These are phyloP conservation scores for Rhyacophila evoluta DNA, from an alignment of 2,888 invertebrate genomes.

Conservation along the genomic window DNA sequence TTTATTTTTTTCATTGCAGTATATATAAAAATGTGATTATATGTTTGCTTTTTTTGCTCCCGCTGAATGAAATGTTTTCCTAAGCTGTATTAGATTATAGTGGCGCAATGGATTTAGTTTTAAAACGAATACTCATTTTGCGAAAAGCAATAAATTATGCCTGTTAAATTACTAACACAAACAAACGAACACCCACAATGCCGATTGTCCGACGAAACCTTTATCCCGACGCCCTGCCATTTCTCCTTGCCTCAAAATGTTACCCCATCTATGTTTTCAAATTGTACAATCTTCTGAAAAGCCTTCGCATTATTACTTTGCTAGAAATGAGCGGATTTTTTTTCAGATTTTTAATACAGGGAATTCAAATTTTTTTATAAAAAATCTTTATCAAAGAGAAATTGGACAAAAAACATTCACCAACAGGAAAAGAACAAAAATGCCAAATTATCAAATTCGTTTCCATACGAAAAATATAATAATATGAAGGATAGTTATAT, in stretches of 20 bases:
- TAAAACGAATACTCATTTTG: background rate
- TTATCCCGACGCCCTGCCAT: background rate
- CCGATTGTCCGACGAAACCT: conserved; percentile 40
- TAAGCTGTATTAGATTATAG: no score
- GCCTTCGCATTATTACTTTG: background rate
- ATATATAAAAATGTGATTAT: no score
- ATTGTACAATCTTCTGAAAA: conserved; percentile 1
- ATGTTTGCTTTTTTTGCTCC: no score
- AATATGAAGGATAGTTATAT: no score
- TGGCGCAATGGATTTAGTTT: background rate
- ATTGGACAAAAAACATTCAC: no score
- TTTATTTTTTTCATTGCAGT: no score
- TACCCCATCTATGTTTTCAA: conserved; percentile 2
- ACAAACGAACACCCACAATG: conserved; percentile 33
- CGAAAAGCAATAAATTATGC: background rate
- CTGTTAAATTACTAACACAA: background rate
- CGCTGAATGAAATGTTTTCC: no score
- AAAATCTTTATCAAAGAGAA: no score
- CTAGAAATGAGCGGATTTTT: background rate
- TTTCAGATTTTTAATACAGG: background rate
- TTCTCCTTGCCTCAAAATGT: conserved; percentile 7
- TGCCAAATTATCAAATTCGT: no score
- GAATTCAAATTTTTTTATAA: no score
- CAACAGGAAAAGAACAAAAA: no score
- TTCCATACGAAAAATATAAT: no score